phyloP scores from a whole-genome alignment of 2,888 invertebrate species.

The Patella depressa region DNA sequence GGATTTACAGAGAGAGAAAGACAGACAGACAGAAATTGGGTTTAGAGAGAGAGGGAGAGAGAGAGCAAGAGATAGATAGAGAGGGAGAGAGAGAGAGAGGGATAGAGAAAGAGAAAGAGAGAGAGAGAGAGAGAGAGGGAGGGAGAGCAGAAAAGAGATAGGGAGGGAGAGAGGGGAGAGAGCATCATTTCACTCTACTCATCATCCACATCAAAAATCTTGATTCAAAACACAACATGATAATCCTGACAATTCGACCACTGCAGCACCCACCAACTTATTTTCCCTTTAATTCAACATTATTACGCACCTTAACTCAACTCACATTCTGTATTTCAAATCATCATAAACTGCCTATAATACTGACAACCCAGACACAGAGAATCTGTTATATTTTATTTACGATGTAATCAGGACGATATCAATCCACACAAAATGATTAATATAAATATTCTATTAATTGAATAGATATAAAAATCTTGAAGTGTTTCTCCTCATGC shows the following conservation, averaged over 20 bases:
- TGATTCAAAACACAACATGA: neutral
- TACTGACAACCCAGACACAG: no score
- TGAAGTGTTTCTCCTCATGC: no score
- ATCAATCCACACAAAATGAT: no score
- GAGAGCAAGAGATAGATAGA: neutral
- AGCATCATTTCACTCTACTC: no score
- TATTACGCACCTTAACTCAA: neutral
- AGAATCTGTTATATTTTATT: no score
- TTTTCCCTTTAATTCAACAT: neutral
- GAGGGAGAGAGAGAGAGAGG: neutral
- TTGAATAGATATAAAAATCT: no score
- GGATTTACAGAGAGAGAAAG: neutral
- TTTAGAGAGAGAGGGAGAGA: neutral
- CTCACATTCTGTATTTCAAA: neutral
- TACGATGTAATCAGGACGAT: no score
- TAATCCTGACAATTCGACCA: neutral
- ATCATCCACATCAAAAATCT: no score
- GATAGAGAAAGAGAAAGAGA: neutral
- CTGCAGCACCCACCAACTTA: neutral
- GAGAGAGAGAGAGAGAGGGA: neutral
- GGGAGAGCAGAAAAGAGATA: neutral
- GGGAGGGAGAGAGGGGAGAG: neutral
- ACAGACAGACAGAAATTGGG: no score
- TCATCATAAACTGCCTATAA: no score
- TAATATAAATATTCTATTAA: no score